These are phyloP conservation scores for Mesorhabditis sp. DNA, from an alignment of 2,888 invertebrate genomes.

Conservation along the genomic window DNA sequence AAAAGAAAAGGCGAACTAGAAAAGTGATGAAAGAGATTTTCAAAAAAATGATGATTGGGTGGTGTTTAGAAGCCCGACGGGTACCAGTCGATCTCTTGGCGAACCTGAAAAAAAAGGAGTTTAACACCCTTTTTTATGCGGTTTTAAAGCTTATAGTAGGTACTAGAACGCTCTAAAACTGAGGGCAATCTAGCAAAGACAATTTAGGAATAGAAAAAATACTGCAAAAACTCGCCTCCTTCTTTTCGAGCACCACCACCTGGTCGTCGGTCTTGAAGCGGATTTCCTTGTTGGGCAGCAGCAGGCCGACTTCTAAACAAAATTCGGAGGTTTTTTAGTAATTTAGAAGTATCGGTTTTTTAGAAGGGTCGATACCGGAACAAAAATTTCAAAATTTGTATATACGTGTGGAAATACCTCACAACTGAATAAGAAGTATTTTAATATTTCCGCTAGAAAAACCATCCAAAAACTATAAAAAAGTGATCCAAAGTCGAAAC, in stretches of 20 bases:
- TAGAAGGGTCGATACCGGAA: too few species aligned
- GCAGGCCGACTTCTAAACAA: conserved; percentile 25
- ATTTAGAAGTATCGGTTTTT: too few species aligned
- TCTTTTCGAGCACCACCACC: conserved; percentile 44
- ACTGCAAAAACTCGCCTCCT: neutral
- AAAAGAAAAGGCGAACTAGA: too few species aligned
- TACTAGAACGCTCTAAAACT: too few species aligned
- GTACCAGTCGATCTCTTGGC: conserved; percentile 69
- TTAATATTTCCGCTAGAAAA: too few species aligned
- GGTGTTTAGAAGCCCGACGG: conserved; percentile 48
- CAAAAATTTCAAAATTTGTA: too few species aligned
- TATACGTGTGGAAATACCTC: too few species aligned
- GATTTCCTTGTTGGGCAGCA: conserved; percentile 35
- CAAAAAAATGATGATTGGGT: too few species aligned
- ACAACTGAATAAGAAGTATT: too few species aligned
- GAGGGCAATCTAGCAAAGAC: neutral
- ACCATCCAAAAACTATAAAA: too few species aligned
- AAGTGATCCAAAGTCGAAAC: too few species aligned
- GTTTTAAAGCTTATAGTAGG: conserved; percentile 66
- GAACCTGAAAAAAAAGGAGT: conserved; percentile 59
- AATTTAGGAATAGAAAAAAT: neutral
- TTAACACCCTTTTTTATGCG: conserved; percentile 69
- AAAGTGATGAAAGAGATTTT: too few species aligned
- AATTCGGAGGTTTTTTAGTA: neutral
- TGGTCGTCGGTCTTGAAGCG: conserved; percentile 69